Evolutionary conservation across 2,113 vertebrate species (phyloP).

Genomic region (Melospiza georgiana): DNA sequence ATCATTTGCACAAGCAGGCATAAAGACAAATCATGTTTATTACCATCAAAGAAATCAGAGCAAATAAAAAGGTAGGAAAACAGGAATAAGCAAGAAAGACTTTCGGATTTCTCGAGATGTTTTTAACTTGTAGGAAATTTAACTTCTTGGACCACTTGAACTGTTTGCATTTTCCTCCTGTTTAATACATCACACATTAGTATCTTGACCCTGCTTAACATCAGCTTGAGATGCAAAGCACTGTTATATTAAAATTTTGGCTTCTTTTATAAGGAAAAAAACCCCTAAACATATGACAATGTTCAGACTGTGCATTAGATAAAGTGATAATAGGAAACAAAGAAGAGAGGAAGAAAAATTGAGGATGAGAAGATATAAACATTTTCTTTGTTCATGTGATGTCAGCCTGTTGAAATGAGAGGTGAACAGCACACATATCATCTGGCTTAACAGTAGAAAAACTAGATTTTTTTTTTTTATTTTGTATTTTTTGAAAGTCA

Average conservation of each 20-base stretch:
- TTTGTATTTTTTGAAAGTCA: background rate
- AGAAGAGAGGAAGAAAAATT: background rate
- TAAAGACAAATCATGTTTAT: background rate
- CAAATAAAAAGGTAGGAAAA: constrained; percentile 10
- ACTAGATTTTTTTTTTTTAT: background rate
- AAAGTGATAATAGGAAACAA: background rate
- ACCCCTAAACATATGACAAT: rapidly evolving
- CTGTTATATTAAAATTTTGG: background rate
- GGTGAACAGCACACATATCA: background rate
- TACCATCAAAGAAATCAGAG: constrained; percentile 42
- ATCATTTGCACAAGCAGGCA: background rate
- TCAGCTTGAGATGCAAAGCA: background rate
- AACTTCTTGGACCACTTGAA: background rate
- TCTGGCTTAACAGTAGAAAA: background rate
- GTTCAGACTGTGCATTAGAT: background rate
- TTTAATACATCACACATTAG: background rate
- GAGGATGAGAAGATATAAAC: background rate
- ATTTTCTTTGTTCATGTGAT: background rate
- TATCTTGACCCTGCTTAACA: background rate
- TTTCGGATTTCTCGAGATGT: background rate
- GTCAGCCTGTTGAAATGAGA: background rate
- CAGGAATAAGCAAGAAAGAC: background rate
- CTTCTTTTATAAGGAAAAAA: background rate
- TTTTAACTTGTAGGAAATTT: background rate
- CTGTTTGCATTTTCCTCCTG: background rate